These are phyloP conservation scores for Philonicus albiceps DNA, from an alignment of 2,888 invertebrate species.

Conservation along the genomic window DNA sequence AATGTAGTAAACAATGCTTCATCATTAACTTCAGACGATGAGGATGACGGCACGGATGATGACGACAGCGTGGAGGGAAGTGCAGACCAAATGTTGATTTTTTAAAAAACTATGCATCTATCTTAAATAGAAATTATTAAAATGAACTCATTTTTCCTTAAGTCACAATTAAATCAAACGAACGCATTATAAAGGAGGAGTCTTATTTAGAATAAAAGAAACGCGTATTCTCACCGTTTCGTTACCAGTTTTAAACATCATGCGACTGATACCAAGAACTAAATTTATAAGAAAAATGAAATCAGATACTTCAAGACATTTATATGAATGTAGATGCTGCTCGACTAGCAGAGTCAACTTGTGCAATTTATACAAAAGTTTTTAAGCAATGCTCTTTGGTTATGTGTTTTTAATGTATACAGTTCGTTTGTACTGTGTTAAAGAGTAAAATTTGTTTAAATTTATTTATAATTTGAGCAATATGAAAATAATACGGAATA, in stretches of 20 bases:
- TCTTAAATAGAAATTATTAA: conserved; percentile 28
- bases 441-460: neutral
- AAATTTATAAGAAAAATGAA: neutral
- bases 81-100: conserved; percentile 78
- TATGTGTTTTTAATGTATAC: neutral
- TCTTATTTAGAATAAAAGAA: neutral
- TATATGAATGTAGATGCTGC: neutral
- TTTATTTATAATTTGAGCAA: neutral
- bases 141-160: conserved; percentile 25
- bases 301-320: neutral
- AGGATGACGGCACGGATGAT: conserved; percentile 76
- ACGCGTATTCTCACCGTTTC: conserved; percentile 2
- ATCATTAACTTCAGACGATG: conserved; percentile 72
- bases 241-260: conserved; percentile 10
- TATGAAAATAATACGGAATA: neutral
- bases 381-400: neutral
- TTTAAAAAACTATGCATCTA: conserved; percentile 64
- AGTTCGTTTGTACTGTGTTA: neutral
- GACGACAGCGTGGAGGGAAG: conserved; percentile 78
- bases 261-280: conserved; percentile 18
- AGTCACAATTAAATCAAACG: neutral
- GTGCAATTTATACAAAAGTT: conserved; percentile 21
- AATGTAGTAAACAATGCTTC: conserved; percentile 68
- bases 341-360: conserved; percentile 15
- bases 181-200: neutral